Evolutionary conservation across 2,888 invertebrate species (phyloP), one percentile per base, ranked within the genome.

Genomic region (Adelphocoris suturalis): DNA sequence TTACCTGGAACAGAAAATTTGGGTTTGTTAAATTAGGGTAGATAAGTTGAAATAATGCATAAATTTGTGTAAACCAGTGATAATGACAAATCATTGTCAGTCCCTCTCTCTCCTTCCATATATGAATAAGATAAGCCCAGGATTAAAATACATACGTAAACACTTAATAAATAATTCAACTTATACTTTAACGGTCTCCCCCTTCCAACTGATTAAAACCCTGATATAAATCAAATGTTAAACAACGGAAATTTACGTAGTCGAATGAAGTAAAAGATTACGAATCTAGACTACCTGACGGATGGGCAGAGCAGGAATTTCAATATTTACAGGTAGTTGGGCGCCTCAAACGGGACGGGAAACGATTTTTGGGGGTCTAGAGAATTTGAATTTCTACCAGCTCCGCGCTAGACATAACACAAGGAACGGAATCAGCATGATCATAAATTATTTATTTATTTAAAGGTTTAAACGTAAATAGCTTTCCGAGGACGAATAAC

Each of bases 321-420:
- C 19, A 68, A 68, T 68, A 23, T 23, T 68, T 23, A 68, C 23
- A 68, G 5, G 68, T 68, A 11, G 23, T 23, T 19, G 12, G 68
- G 9, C 68, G 68, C 23, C 13, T 68, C 12, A 7, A 68, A 68
- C 23, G 68, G 68, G 68, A 68, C 68, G 5, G 68, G 68, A 23
- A 68, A 68, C 68, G 27, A 68, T n/a, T 68, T 68, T 23, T 19
- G 68, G 68, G 68, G 68, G 68, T 68, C 68, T 4, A 11, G 23
- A 68, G 19, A 3, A 23, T 68, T 68, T 68, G 68, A 68, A 68
- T 23, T 68, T 68, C 57, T n/a, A 57, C 57, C 7, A n/a, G 57
- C 57, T n/a, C 57, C 3, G 0, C 5, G 57, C 37, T 7, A 37
- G 52, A 52, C 13, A 52, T 68, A 23, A 23, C 68, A 23, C 23